Evolutionary conservation across 2,888 invertebrate species (phyloP).

Genomic region (Ganaspis brasiliensis): DNA sequence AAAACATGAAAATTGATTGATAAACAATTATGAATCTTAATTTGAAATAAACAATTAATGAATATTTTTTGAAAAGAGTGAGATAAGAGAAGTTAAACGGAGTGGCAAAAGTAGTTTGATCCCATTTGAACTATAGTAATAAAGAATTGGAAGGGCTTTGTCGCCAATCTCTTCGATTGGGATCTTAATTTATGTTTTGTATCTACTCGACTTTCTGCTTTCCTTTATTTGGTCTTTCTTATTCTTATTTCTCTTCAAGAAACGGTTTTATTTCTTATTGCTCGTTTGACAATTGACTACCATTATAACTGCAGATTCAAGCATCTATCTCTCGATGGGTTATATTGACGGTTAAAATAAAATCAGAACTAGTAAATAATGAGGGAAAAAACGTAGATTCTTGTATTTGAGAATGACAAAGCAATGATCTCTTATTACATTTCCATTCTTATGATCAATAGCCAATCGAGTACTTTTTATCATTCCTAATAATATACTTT

Average conservation of each 20-base stretch:
- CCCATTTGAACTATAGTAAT: constrained; percentile 69
- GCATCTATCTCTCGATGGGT: background rate
- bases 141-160: constrained; percentile 66
- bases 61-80: constrained; percentile 51
- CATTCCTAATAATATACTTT: background rate
- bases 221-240: constrained; percentile 32
- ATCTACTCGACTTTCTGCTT: constrained; percentile 54
- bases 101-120: constrained; percentile 70
- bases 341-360: background rate
- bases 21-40: background rate
- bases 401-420: background rate
- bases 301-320: constrained; percentile 49
- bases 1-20: too few species aligned
- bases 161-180: constrained; percentile 65
- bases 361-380: background rate
- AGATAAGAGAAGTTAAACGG: constrained; percentile 68
- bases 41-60: background rate
- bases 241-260: constrained; percentile 45
- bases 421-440: background rate
- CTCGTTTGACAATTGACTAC: constrained; percentile 45
- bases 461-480: background rate
- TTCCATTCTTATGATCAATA: background rate
- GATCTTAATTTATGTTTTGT: constrained; percentile 66
- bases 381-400: background rate
- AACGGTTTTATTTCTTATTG: constrained; percentile 15